A percentile compares a stretch with the other conserved stretches of the same genome.
Conservation (phyloP, 1,140 invertebrate species). For the Tigriopus japonicus region DNA sequence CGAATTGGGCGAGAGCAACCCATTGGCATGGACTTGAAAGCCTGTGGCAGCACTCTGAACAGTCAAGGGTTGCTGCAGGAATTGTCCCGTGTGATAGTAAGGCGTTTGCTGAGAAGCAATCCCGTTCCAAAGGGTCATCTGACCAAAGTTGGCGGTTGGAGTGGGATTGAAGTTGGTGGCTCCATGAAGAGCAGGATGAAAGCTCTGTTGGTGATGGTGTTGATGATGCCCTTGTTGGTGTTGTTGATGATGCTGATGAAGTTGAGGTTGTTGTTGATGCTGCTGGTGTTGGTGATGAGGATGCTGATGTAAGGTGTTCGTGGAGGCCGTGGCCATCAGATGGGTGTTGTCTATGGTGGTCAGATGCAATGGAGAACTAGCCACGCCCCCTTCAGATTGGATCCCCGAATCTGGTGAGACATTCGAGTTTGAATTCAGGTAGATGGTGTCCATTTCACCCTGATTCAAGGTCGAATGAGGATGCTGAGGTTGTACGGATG, state of each 20-base stretch:
- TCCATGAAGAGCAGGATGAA: too few relatives aligned
- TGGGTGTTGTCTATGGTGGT: not conserved
- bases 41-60: too few relatives aligned
- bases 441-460: not conserved
- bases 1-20: too few relatives aligned
- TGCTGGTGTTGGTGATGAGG: not conserved
- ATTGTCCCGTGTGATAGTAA: too few relatives aligned
- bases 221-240: too few relatives aligned
- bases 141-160: too few relatives aligned
- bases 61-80: too few relatives aligned
- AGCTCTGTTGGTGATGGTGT: too few relatives aligned
- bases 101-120: too few relatives aligned
- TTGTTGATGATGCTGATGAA: not conserved
- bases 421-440: slow-evolving; percentile 10
- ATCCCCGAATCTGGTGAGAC: slow-evolving; percentile 9
- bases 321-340: not conserved
- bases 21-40: too few relatives aligned
- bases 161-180: too few relatives aligned
- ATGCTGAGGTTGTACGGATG: not conserved
- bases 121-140: too few relatives aligned
- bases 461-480: not conserved
- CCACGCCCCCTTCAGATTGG: slow-evolving; percentile 4
- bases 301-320: not conserved
- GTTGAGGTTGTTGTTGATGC: not conserved
- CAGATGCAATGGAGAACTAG: slow-evolving; percentile 1